Percentiles rank a stretch among this genome's conserved stretches.
These are phyloP conservation scores for Sialia sialis DNA, from an alignment of 2,113 vertebrate species.

Conservation along the genomic window DNA sequence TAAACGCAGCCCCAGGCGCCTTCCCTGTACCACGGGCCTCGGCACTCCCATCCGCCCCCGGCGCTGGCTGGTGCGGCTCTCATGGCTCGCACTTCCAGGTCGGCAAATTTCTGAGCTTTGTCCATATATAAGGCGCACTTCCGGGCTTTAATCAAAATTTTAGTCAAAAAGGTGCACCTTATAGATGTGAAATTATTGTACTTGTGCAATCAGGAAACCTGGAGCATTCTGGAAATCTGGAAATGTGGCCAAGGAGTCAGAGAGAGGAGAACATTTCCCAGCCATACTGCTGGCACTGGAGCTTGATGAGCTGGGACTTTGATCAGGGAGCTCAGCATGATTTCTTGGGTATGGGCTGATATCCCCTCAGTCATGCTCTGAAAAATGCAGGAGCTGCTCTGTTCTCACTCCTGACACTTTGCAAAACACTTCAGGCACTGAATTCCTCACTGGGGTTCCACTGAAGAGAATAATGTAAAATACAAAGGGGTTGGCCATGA, in stretches of 20 bases:
- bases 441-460: neutral
- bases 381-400: neutral
- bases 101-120: no score
- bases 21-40: no score
- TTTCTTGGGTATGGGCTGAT: neutral
- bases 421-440: neutral
- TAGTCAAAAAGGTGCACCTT: no score
- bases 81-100: no score
- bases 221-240: neutral
- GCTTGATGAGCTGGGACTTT: neutral
- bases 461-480: neutral
- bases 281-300: neutral
- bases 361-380: neutral
- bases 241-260: neutral
- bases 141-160: no score
- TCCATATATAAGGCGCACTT: no score
- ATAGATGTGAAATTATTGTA: no score
- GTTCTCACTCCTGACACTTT: neutral
- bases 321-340: neutral
- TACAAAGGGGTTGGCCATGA: neutral
- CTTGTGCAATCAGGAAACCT: neutral
- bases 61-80: no score
- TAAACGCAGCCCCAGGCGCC: no score
- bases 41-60: no score
- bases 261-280: neutral